Base-by-base conservation (phyloP, 92 coral and sea anemone species). In the Blastomussa wellsi region DNA sequence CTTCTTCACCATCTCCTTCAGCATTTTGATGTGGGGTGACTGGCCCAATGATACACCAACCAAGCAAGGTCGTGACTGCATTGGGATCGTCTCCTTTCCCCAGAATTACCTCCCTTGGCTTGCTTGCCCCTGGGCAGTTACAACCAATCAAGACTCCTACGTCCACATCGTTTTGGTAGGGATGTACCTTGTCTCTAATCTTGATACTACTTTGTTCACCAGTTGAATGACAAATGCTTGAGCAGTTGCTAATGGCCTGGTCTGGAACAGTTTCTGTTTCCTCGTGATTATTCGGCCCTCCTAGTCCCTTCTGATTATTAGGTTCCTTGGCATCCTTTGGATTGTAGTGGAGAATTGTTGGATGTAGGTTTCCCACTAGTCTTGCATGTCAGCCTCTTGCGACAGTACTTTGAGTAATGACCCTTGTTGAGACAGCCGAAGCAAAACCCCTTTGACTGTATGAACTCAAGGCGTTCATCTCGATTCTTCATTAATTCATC, bases 371-470 rank as follows among this genome's bases (percentile, higher is more conserved):
- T 29, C 76, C 77, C 91, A 72, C 66, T 87, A 92, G 82, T 90
- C 13, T 70, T 52, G 29, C 92, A 92, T 20, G 49, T 89, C 14
- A 89, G 79, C 33, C 85, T 86, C 9, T 13, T 47, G 11, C 76
- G 74, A 62, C 91, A 92, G 41, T 86, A 55, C 86, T 76, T 83
- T 0, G 91, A 89, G 35, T 82, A 71, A 35, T 92, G 95, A 11
- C 90, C 92, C 19, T 72, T 38, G 19, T 77, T 65, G 5, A 92
- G 75, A 60, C 95, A 86, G 14, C 88, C 86, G 69, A 72, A 88
- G 68, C 89, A 91, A 12, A 88, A 76, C 38, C 89, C 59, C 39
- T 35, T 77, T 0, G 88, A 57, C 42, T 74, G 80, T 3, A 91
- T 75, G 76, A 88, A 47, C 20, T 88, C 81, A 1, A 67, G 64